These are phyloP conservation scores for Oreonectes daqikongensis DNA, from an alignment of 2,797 vertebrate genomes.

Conservation along the genomic window DNA sequence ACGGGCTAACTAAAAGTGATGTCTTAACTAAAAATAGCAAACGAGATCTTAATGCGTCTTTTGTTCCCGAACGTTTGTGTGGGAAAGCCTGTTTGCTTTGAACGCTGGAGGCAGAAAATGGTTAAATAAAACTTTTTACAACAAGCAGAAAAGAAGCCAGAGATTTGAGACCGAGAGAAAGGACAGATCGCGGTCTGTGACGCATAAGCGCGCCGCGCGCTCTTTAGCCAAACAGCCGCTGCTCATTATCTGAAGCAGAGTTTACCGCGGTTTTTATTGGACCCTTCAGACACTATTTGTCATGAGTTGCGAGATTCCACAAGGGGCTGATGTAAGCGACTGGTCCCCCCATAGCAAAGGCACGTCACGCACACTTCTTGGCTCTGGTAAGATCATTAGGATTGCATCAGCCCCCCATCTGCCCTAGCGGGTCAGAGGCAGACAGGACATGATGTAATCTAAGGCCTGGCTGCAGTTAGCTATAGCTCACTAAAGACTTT, in stretches of 20 bases:
- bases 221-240: constrained; percentile 59
- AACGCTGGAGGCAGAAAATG: constrained; percentile 43
- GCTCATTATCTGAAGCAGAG: constrained; percentile 45
- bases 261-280: constrained; percentile 63
- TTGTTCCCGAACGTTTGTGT: constrained; percentile 53
- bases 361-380: constrained; percentile 64
- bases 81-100: constrained; percentile 51
- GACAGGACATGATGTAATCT: constrained; percentile 67
- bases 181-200: constrained; percentile 39
- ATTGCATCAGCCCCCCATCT: constrained; percentile 66
- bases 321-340: constrained; percentile 65
- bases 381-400: constrained; percentile 61
- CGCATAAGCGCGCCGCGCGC: constrained; percentile 13
- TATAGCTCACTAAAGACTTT: constrained; percentile 29
- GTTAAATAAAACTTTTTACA: constrained; percentile 59
- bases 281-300: constrained; percentile 64
- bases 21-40: constrained; percentile 61
- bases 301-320: constrained; percentile 66
- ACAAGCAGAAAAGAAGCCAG: constrained; percentile 61
- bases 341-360: constrained; percentile 61
- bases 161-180: constrained; percentile 53
- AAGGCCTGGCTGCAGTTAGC: constrained; percentile 46
- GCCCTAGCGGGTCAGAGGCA: constrained; percentile 54
- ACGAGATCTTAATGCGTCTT: constrained; percentile 46
- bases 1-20: constrained; percentile 66